Evolutionary conservation across 2,113 vertebrate species (phyloP).

Genomic region (Neolamprologus tretocephalus): DNA sequence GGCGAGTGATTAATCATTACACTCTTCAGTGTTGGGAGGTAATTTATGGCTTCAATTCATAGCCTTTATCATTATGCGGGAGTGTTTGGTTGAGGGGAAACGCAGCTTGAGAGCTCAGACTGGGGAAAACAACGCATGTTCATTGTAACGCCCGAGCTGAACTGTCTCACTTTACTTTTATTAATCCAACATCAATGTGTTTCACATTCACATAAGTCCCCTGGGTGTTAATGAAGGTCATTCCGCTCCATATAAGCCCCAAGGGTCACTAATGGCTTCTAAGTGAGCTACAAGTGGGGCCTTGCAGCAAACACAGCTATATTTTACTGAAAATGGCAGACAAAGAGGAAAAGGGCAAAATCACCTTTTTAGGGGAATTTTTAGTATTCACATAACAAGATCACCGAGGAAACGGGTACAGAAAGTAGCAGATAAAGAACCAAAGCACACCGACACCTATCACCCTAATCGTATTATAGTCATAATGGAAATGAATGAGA

Average conservation of each 20-base stretch:
- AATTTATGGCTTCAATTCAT: constrained; percentile 53
- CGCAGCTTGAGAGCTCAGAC: neutral
- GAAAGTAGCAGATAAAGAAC: neutral
- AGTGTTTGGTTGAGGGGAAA: neutral
- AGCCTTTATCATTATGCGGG: constrained; percentile 30
- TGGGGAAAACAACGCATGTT: constrained; percentile 10
- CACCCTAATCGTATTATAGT: neutral
- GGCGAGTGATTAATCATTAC: constrained; percentile 65
- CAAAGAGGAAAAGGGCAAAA: neutral
- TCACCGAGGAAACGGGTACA: fast-evolving
- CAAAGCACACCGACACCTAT: neutral
- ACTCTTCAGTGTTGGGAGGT: constrained; percentile 27
- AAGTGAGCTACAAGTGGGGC: constrained; percentile 1
- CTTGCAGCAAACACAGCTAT: neutral
- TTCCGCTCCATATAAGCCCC: neutral
- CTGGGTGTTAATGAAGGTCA: neutral
- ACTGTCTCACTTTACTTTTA: neutral
- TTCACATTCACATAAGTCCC: neutral
- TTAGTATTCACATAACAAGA: neutral
- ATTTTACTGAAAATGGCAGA: neutral
- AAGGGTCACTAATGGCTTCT: constrained; percentile 39
- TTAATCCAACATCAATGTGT: neutral
- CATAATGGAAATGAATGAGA: neutral
- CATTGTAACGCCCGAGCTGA: neutral
- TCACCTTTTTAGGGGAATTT: neutral